Conservation (phyloP, 2,113 vertebrate species). For the Sylvietta virens region DNA sequence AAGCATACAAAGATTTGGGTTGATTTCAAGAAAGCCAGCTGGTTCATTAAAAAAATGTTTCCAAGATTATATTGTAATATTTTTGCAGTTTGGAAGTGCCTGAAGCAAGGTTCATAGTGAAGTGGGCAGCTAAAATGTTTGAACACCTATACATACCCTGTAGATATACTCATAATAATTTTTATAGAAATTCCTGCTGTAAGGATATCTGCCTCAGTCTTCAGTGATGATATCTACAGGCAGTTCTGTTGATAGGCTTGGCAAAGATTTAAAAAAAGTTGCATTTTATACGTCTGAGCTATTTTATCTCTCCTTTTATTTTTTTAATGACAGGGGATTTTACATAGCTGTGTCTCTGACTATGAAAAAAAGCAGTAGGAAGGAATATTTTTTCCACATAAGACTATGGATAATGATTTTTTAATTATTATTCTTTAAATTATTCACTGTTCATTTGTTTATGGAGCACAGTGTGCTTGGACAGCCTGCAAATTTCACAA, state of each 20-base stretch:
- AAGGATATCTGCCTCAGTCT: background rate
- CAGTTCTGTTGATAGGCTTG: background rate
- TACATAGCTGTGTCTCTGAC: background rate
- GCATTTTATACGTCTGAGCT: background rate
- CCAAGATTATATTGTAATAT: background rate
- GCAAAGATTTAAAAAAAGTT: background rate
- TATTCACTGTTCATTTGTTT: background rate
- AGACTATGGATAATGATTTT: background rate
- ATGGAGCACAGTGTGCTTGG: background rate
- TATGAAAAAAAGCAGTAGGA: background rate
- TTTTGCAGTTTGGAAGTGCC: background rate
- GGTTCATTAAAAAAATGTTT: background rate
- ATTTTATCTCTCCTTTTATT: background rate
- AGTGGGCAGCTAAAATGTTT: background rate
- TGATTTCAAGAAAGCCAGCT: background rate
- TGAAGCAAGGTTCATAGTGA: background rate
- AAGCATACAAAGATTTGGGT: background rate
- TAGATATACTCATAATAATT: background rate
- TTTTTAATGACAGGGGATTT: background rate
- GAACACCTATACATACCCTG: background rate
- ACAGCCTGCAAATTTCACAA: background rate
- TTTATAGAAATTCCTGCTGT: background rate
- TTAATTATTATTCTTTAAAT: background rate
- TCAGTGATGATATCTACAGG: background rate
- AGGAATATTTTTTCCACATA: background rate